Conservation (phyloP, 2,797 vertebrate species). For the Pseudocheirus occidentalis region DNA sequence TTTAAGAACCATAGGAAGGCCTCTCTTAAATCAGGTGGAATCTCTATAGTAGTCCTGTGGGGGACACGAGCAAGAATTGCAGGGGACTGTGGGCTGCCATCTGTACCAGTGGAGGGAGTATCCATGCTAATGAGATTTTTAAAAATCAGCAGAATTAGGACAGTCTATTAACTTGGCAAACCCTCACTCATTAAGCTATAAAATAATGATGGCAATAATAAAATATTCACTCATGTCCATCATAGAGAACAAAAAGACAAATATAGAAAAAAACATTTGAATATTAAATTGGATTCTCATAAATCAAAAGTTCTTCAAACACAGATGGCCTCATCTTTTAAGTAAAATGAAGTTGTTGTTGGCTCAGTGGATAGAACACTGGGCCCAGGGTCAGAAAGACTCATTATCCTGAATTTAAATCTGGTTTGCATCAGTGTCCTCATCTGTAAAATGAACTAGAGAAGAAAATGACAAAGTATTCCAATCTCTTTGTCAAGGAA, state of each 20-base stretch:
- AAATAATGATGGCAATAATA: not conserved
- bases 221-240: not conserved
- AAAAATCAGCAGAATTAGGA: not conserved
- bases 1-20: not conserved
- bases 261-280: conserved; percentile 1
- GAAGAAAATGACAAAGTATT: not conserved
- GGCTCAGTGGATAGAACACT: not conserved
- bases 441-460: not conserved
- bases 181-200: not conserved
- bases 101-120: not conserved
- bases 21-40: not conserved
- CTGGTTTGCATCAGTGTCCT: not conserved
- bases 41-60: not conserved
- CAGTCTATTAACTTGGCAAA: not conserved
- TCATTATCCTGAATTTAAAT: conserved; percentile 18
- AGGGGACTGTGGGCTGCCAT: not conserved
- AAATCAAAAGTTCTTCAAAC: not conserved
- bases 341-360: not conserved
- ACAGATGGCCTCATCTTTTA: not conserved
- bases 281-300: conserved; percentile 5
- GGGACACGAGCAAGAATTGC: not conserved
- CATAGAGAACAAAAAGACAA: not conserved
- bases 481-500: not conserved
- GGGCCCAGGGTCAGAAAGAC: not conserved
- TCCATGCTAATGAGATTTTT: not conserved